Conservation (phyloP, 2,888 invertebrate species). For the Nasonia oneida region DNA sequence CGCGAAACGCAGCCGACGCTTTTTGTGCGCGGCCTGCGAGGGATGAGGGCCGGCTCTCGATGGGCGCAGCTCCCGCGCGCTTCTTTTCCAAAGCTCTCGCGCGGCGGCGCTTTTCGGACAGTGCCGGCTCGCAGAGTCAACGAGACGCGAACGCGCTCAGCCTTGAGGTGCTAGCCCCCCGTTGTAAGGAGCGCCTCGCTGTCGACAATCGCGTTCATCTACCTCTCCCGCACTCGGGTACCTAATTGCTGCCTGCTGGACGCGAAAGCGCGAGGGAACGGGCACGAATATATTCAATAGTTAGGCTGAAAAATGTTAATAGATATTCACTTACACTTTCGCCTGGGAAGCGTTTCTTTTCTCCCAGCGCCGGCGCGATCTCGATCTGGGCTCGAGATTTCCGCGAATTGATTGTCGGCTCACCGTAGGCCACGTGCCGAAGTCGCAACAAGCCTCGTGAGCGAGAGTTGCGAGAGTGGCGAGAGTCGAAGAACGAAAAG, state of each 20-base stretch:
- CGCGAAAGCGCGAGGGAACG: not conserved
- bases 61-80: not conserved
- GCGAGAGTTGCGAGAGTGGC: not conserved
- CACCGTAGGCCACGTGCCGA: no score
- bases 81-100: not conserved
- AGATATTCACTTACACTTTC: not conserved
- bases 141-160: no score
- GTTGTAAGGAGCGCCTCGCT: not conserved
- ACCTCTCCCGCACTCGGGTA: not conserved
- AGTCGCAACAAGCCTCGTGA: no score
- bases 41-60: constrained; percentile 30
- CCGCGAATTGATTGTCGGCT: no score
- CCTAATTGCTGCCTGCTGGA: not conserved
- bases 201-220: not conserved
- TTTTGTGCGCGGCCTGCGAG: not conserved
- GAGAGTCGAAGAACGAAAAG: not conserved
- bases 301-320: not conserved
- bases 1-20: not conserved
- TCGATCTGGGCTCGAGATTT: no score
- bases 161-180: not conserved
- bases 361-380: no score
- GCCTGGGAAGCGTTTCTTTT: not conserved
- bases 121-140: no score
- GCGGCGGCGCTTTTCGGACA: no score
- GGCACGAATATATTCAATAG: not conserved